A percentile compares a stretch with the other conserved stretches of the same genome.
phyloP scores from a whole-genome alignment of 2,888 invertebrate genomes.

The Branchellion lobata region DNA sequence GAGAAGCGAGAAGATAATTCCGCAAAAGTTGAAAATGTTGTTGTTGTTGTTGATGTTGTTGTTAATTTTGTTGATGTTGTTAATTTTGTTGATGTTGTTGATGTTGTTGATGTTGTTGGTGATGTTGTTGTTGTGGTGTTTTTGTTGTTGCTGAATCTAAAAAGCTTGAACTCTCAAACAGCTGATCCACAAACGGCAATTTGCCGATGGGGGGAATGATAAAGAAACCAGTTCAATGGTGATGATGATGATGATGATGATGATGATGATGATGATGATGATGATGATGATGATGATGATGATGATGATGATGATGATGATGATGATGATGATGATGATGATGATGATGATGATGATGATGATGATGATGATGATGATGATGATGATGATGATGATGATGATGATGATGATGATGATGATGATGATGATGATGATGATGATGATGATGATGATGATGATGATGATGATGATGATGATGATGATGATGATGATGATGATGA shows the following conservation, averaged over 20 bases:
- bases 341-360: conserved; percentile 19
- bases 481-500: conserved; percentile 19
- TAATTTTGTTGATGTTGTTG: too few relatives aligned
- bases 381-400: conserved; percentile 19
- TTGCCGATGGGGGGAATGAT: too few relatives aligned
- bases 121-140: too few relatives aligned
- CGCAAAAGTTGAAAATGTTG: too few relatives aligned
- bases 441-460: conserved; percentile 14
- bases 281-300: neutral
- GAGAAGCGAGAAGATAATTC: too few relatives aligned
- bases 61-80: too few relatives aligned
- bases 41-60: too few relatives aligned
- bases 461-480: conserved; percentile 21
- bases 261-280: conserved; percentile 29
- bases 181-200: too few relatives aligned
- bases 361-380: conserved; percentile 19
- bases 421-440: conserved; percentile 4
- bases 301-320: conserved; percentile 19
- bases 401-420: conserved; percentile 4
- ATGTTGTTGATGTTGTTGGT: too few relatives aligned
- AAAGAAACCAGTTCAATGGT: too few relatives aligned
- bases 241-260: conserved; percentile 32
- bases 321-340: conserved; percentile 19
- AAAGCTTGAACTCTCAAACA: too few relatives aligned
- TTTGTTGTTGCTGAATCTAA: too few relatives aligned